These are phyloP conservation scores for Rosalia funebris DNA, from an alignment of 2,888 invertebrate genomes.

Conservation along the genomic window DNA sequence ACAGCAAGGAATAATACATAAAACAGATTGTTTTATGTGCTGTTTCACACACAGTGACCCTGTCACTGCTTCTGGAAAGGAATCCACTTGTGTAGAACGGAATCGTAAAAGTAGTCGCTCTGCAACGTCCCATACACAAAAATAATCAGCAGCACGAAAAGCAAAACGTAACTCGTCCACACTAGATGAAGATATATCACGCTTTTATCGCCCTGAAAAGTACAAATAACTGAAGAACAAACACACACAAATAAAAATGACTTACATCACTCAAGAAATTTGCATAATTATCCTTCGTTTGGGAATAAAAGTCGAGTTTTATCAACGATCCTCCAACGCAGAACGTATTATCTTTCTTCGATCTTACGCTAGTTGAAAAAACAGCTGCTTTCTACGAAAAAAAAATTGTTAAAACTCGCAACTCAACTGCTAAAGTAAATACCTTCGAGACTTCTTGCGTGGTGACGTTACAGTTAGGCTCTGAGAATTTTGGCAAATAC, in stretches of 20 bases:
- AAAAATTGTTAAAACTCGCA: not conserved
- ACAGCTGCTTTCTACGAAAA: slow-evolving; percentile 1
- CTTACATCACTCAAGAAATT: slow-evolving; percentile 19
- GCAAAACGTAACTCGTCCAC: slow-evolving; percentile 26
- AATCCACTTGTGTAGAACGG: not conserved
- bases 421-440: not conserved
- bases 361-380: not conserved
- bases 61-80: not conserved
- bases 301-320: slow-evolving; percentile 8
- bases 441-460: not conserved
- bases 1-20: no score
- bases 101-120: not conserved
- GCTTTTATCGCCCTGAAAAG: slow-evolving; percentile 27
- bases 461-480: slow-evolving; percentile 16
- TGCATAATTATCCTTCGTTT: slow-evolving; percentile 8
- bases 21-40: no score
- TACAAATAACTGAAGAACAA: not conserved
- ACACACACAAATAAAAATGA: not conserved
- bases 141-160: slow-evolving; percentile 15
- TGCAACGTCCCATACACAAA: slow-evolving; percentile 2
- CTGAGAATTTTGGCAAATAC: slow-evolving; percentile 21
- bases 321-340: not conserved
- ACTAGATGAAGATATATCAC: slow-evolving; percentile 26
- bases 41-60: no score
- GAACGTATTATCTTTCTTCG: not conserved